These are phyloP conservation scores for Oscheius sp. DNA, from an alignment of 2,888 invertebrate species.

Conservation along the genomic window DNA sequence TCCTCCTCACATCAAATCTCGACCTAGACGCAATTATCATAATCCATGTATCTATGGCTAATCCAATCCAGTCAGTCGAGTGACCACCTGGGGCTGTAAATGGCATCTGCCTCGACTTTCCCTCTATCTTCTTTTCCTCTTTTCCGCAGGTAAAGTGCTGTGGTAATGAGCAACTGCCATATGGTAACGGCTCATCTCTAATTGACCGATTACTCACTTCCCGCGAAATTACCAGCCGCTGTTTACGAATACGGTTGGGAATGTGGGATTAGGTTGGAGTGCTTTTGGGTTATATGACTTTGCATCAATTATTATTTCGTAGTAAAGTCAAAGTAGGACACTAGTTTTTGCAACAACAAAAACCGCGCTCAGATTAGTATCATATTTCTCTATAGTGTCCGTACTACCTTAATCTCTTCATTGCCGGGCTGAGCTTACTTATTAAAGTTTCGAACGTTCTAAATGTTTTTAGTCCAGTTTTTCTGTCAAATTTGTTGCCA, in stretches of 20 bases:
- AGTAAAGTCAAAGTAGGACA: neutral
- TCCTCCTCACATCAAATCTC: neutral
- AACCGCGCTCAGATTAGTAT: neutral
- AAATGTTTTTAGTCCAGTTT: too few relatives aligned
- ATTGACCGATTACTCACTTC: constrained; percentile 20
- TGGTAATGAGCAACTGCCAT: constrained; percentile 17
- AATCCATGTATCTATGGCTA: constrained; percentile 7
- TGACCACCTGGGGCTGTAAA: constrained; percentile 23
- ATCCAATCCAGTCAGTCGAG: constrained; percentile 16
- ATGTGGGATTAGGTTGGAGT: neutral
- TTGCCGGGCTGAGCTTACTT: neutral
- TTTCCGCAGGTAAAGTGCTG: neutral
- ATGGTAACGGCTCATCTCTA: constrained; percentile 36
- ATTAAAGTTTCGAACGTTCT: neutral
- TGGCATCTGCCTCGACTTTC: constrained; percentile 5
- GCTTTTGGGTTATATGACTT: neutral
- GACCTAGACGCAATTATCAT: constrained; percentile 13
- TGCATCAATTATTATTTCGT: neutral
- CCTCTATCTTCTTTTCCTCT: neutral
- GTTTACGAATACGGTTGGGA: constrained; percentile 17
- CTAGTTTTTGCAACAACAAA: neutral
- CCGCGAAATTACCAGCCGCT: constrained; percentile 29
- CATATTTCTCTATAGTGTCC: neutral
- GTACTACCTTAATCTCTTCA: neutral
- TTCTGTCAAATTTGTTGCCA: too few relatives aligned